These are phyloP conservation scores for Saguinus imperator DNA, from an alignment of 2,113 vertebrate species.

Conservation along the genomic window DNA sequence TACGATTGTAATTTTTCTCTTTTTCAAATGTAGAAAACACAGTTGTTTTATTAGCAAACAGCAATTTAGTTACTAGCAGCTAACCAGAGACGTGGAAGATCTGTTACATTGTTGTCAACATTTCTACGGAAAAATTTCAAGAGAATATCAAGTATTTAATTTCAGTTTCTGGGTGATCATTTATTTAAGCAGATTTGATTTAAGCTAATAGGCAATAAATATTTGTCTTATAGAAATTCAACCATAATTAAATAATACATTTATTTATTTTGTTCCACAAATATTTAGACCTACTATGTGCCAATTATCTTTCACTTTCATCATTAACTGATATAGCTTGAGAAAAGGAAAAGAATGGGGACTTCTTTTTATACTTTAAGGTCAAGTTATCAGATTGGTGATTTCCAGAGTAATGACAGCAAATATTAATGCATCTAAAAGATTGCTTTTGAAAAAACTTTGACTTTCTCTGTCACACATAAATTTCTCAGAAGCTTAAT, in stretches of 20 bases:
- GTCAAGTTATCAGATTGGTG: not conserved
- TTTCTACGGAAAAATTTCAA: not conserved
- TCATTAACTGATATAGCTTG: not conserved
- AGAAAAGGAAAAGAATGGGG: not conserved
- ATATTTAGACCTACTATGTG: not conserved
- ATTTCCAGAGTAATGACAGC: not conserved
- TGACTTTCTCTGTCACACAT: not conserved
- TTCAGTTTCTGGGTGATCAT: not conserved
- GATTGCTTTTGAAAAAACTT: not conserved
- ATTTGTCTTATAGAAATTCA: not conserved
- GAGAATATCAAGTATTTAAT: not conserved
- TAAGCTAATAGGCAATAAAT: not conserved
- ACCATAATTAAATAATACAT: not conserved
- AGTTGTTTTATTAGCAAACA: not conserved
- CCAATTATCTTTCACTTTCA: not conserved
- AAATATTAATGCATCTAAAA: not conserved
- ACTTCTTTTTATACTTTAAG: not conserved
- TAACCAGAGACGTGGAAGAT: not conserved
- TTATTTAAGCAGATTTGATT: not conserved
- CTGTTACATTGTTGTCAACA: not conserved
- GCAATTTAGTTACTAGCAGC: not conserved
- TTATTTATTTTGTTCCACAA: not conserved
- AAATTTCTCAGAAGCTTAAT: not conserved
- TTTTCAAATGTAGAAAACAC: not conserved
- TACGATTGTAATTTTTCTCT: not conserved